Base-by-base conservation (phyloP, 2,888 invertebrate species). In the Unio pictorum region DNA sequence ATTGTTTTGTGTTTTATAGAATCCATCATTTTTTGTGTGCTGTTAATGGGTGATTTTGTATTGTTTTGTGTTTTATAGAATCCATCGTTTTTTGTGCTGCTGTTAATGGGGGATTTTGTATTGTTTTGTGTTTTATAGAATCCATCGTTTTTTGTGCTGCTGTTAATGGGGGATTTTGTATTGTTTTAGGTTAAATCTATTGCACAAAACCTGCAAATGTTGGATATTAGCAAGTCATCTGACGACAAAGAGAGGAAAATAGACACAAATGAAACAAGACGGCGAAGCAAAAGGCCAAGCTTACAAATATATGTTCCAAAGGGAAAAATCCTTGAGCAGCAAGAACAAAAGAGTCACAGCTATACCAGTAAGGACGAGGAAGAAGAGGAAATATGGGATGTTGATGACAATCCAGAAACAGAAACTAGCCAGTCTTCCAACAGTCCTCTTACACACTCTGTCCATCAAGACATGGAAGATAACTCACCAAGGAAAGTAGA, bases 241-340 rank as follows among this genome's bases (percentile, higher is more conserved):
- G 66, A 17, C 58, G 59, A 61, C 60, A 66, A 54, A 68, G 63
- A 68, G 71, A 67, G 61, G 45, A 68, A 64, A 64, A 67, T 59
- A n/a, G 34, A 62, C 15, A 23, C 26, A 57, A 68, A 73, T 0
- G 78, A 76, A 20, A 56, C 55, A 7, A 74, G 66, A 64, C 61
- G 67, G 45, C 61, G 78, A 55, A 65, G 70, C 18, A 84, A 83
- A 72, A 75, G 80, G n/a, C 86, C 86, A 6, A 85, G 85, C 61
- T 82, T 87, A 23, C 83, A 80, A 66, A 78, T 81, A 45, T 87
- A 87, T 78, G 80, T 86, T 20, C 87, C 87, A 5, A 84, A 81
- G 69, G 84, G 78, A 2, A 77, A 80, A 26, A 66, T 83, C 6
- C 64, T 79, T 26, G 83, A 84, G 62, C 76, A 82, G 54, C 78